Base-by-base conservation (phyloP, 2,888 invertebrate species). In the Brenthis daphne region DNA sequence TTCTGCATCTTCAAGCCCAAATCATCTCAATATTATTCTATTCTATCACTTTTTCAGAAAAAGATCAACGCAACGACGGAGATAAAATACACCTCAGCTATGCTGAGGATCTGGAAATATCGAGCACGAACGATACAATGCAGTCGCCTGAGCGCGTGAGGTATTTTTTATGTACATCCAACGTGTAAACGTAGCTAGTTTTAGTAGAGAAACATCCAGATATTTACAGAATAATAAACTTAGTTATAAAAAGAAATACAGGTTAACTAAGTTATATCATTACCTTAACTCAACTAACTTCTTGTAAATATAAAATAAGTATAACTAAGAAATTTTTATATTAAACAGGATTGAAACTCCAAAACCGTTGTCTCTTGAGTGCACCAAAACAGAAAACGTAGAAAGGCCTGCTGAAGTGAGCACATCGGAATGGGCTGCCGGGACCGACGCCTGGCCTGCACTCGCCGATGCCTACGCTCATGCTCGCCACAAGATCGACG, bases 141-240 rank as follows among this genome's bases (percentile, higher is more conserved):
- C 92, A 92, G 80, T 92, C 92, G 76, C 92, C 92, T 72, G 92
- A 92, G 84, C 90, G 92, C 84, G 89, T 90, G 84, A 92, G 92
- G 91, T 92, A 90, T 86, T 85, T 88, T 88, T 82, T 86, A 79
- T 58, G 57, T 65, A 57, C 33, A 58, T 67, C 63, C 48, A 33
- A 50, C 24, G 13, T 29, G 58, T 29, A 24, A 16, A 43, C 37
- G n/a, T 57, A 5, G 5, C 33, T 57, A 16, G 5, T 14, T 16
- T 8, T 43, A 37, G 11, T 43, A 37, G 12, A 16, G 29, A n/a
- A 37, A 37, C 29, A 8, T 57, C 11, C 37, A 20, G 20, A 20
- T 20, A 20, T 20, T 20, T 20, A 20, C 20, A 20, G 2, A 8
- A 37, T 29, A 57, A n/a, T 37, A 2, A 55, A 55, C 6, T 24